These are phyloP conservation scores for Onychomys leucogaster DNA, from an alignment of 2,797 vertebrate species.

Conservation along the genomic window DNA sequence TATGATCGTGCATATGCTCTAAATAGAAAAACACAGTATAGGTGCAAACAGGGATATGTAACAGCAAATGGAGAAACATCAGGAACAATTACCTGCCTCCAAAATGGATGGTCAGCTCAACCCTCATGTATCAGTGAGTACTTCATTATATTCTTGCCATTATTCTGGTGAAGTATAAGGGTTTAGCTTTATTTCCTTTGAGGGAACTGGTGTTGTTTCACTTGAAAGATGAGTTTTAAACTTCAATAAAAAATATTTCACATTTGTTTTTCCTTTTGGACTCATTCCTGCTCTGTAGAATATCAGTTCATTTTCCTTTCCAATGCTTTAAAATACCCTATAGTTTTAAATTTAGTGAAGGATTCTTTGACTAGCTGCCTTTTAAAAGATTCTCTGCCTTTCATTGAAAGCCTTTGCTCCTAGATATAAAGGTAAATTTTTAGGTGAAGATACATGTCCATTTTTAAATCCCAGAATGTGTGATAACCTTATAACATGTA, in stretches of 20 bases:
- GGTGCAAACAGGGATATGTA: constrained; percentile 40
- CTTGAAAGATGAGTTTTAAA: not conserved
- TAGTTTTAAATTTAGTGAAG: not conserved
- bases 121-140: constrained; percentile 86
- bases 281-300: not conserved
- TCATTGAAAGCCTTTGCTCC: not conserved
- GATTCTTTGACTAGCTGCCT: not conserved
- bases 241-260: not conserved
- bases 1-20: accelerated
- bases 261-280: not conserved
- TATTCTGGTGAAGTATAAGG: not conserved
- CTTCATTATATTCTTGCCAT: not conserved
- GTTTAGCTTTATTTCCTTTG: not conserved
- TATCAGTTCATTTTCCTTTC: not conserved
- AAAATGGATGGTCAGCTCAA: constrained; percentile 79
- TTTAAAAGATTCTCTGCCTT: not conserved
- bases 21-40: not conserved
- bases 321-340: not conserved
- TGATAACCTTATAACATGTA: not conserved
- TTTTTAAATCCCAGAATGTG: not conserved
- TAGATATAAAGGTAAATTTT: not conserved
- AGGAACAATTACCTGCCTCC: constrained; percentile 66
- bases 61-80: constrained; percentile 67
- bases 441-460: too few relatives aligned
- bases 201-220: accelerated